Evolutionary conservation across 1,140 invertebrate genomes (phyloP).

Genomic region (Calliopsis andreniformis): DNA sequence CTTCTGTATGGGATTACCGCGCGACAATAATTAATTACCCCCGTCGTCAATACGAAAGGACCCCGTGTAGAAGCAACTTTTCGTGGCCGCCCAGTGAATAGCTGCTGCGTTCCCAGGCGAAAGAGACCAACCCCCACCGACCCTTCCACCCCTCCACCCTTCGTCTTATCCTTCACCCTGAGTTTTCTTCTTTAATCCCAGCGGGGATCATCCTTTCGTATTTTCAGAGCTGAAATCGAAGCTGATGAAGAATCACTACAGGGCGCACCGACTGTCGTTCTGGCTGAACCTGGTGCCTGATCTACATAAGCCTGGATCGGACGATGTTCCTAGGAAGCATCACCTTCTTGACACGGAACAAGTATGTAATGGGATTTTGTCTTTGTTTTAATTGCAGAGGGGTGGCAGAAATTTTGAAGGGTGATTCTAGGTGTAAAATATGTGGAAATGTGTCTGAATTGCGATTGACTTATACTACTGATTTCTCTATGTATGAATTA

Average conservation of each 20-base stretch:
- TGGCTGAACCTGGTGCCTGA: slow-evolving; percentile 98
- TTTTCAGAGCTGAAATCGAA: slow-evolving; percentile 91
- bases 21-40: slow-evolving; percentile 57
- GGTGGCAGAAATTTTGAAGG: too few species aligned
- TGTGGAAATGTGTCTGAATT: too few species aligned
- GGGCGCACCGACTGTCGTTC: slow-evolving; percentile 95
- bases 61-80: slow-evolving; percentile 3
- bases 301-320: slow-evolving; percentile 93
- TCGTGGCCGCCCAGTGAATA: slow-evolving; percentile 8
- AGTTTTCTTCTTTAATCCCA: neutral
- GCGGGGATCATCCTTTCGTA: slow-evolving; percentile 27
- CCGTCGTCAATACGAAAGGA: slow-evolving; percentile 39
- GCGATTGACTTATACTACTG: too few species aligned
- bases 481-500: too few species aligned
- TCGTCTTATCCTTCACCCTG: neutral
- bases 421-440: too few species aligned
- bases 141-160: neutral
- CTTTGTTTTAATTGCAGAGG: too few species aligned
- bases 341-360: slow-evolving; percentile 92
- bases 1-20: slow-evolving; percentile 43
- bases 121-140: too few species aligned
- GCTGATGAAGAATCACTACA: slow-evolving; percentile 96
- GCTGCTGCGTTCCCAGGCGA: slow-evolving; percentile 2
- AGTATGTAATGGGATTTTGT: too few species aligned
- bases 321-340: slow-evolving; percentile 91